Base-by-base conservation (phyloP, 2,888 invertebrate species). In the Alloscopus bannaensis region DNA sequence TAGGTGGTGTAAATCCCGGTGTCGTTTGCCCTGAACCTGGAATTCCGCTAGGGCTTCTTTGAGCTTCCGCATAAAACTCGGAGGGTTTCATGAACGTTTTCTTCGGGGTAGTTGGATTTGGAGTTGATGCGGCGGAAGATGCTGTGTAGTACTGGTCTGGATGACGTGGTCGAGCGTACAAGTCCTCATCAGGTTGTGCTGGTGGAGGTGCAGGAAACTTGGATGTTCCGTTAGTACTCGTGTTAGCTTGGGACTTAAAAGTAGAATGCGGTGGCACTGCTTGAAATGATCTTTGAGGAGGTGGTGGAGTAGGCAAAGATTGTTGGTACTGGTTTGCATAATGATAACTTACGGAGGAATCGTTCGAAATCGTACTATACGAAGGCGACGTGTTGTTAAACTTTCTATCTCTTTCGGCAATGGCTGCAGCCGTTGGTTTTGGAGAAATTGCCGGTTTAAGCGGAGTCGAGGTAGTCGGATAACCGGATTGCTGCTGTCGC, bases 51-150 rank as follows among this genome's bases (percentile, higher is more conserved):
- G 78, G 71, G 52, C 78, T 78, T 42, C 66, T 65, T 64, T 81
- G 83, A 22, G 73, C 72, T 64, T 81, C 81, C 3, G 81, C 40
- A 26, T 83, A 81, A 65, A 84, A 86, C 45, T 86, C 85, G 0
- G 84, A 84, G 8, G 86, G 86, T 70, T 86, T 86, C 83, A 84
- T 81, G 47, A 86, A 86, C 1, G 81, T 78, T 62, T 83, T 86
- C 66, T 82, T 83, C 8, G 82, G 78, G 3, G 84, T 76, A 22
- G 79, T 72, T n/a, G 83, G 71, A 3, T 69, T 52, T 0, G 85
- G 78, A 11, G 82, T 81, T 20, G 83, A 75, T 2, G 77, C 59
- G 3, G 84, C 76, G 0, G 84, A 81, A 1, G 84, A 82, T 18
- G 84, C 80, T 40, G 83, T 83, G 65, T 84, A 83, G 65, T 85